These are phyloP conservation scores for Halictus quadricinctus DNA, from an alignment of 2,888 invertebrate species.

Conservation along the genomic window DNA sequence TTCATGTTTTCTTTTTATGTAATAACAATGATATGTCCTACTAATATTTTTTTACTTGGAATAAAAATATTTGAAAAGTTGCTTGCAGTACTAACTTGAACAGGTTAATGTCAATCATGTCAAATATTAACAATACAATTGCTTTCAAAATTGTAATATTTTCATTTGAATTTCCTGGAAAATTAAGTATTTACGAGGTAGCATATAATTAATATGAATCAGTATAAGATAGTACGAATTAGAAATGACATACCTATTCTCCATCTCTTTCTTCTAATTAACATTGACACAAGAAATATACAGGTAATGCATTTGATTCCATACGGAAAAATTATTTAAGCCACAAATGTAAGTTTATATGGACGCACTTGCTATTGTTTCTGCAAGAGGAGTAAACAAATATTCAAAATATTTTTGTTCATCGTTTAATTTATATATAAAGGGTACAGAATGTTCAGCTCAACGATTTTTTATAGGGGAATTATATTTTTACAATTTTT, in stretches of 20 bases:
- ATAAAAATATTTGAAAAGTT: slow-evolving; percentile 28
- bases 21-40: slow-evolving; percentile 36
- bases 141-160: slow-evolving; percentile 36
- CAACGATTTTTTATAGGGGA: no score
- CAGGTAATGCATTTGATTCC: slow-evolving; percentile 12
- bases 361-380: slow-evolving; percentile 74
- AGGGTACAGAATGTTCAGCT: no score
- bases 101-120: slow-evolving; percentile 18
- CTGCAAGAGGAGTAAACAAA: slow-evolving; percentile 61
- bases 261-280: slow-evolving; percentile 30
- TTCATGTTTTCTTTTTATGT: slow-evolving; percentile 16
- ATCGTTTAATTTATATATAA: slow-evolving; percentile 22
- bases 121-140: slow-evolving; percentile 34
- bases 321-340: slow-evolving; percentile 40
- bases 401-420: slow-evolving; percentile 12
- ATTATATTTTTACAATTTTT: no score
- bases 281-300: slow-evolving; percentile 42
- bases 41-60: slow-evolving; percentile 26
- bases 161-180: slow-evolving; percentile 47
- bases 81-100: slow-evolving; percentile 33
- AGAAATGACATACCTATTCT: slow-evolving; percentile 49
- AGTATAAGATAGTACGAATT: slow-evolving; percentile 21
- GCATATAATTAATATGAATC: background rate
- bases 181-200: slow-evolving; percentile 18
- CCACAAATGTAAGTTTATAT: slow-evolving; percentile 46